Conservation (phyloP, 92 coral and sea anemone species). For the Phenganax stokvisi region DNA sequence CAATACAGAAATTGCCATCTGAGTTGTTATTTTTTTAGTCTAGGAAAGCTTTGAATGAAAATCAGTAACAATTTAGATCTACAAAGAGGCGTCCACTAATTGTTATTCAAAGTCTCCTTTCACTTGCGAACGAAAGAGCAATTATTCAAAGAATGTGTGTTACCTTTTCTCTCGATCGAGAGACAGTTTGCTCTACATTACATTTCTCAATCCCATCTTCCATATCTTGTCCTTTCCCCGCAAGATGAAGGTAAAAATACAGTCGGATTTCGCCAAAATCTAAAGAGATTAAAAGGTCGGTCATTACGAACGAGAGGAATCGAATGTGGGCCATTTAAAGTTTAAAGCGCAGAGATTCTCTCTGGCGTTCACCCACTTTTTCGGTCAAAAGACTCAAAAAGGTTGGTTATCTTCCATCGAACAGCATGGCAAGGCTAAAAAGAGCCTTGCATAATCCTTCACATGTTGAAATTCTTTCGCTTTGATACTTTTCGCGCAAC, state of each 20-base stretch:
- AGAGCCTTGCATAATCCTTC: neutral
- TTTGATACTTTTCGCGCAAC: neutral
- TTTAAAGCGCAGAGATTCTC: too few relatives aligned
- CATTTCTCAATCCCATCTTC: constrained; percentile 12
- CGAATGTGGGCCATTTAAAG: too few relatives aligned
- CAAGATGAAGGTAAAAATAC: neutral
- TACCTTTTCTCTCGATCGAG: constrained; percentile 21
- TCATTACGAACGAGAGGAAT: too few relatives aligned
- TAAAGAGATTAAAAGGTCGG: neutral
- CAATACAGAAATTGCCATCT: neutral
- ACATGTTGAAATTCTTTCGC: neutral
- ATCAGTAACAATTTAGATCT: neutral
- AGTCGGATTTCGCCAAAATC: neutral
- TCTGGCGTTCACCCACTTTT: too few relatives aligned
- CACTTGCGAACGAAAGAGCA: constrained; percentile 16
- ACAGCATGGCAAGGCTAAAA: neutral
- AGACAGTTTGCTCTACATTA: neutral
- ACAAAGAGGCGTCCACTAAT: constrained; percentile 7
- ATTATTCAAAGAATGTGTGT: constrained; percentile 11
- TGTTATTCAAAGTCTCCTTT: neutral
- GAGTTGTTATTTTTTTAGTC: neutral
- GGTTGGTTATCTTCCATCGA: neutral
- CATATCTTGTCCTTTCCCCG: constrained; percentile 15
- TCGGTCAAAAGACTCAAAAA: too few relatives aligned
- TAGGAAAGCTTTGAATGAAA: neutral